These are phyloP conservation scores for Antedon bifida DNA, from an alignment of 35 echinoderm and acorn worm species.

Conservation along the genomic window DNA sequence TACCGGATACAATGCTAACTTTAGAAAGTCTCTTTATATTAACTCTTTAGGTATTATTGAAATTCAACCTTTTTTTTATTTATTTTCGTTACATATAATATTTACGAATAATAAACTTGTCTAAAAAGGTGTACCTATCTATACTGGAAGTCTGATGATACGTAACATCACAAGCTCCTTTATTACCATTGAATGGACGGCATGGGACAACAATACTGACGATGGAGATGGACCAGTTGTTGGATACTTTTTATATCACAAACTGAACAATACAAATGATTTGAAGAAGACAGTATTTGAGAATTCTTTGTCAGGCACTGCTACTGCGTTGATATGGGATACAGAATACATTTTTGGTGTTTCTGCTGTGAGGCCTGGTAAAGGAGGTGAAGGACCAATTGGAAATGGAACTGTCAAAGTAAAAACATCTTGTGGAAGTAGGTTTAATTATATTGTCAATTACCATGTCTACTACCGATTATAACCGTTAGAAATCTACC, in stretches of 20 bases:
- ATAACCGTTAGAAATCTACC: no score
- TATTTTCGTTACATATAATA: no score
- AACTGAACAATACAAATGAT: not conserved
- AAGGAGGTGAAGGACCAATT: slow-evolving; percentile 19
- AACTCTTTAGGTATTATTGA: no score
- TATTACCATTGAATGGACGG: not conserved
- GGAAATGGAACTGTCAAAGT: not conserved
- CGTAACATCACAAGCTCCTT: not conserved
- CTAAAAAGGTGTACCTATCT: not conserved
- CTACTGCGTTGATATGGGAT: slow-evolving; percentile 5
- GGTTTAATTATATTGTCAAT: no score
- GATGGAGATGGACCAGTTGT: not conserved
- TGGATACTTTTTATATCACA: not conserved
- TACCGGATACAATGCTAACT: no score
- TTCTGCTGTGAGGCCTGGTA: slow-evolving; percentile 20
- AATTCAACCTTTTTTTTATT: no score
- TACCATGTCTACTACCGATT: no score
- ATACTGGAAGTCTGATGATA: not conserved
- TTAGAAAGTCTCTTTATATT: no score
- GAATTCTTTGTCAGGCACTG: not conserved
- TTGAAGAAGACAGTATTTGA: not conserved
- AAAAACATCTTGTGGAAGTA: not conserved
- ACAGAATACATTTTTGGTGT: slow-evolving; percentile 25
- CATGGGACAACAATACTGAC: not conserved
- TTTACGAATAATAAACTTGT: no score